Evolutionary conservation across 2,888 invertebrate species (phyloP).

Genomic region (Drosophila testacea): DNA sequence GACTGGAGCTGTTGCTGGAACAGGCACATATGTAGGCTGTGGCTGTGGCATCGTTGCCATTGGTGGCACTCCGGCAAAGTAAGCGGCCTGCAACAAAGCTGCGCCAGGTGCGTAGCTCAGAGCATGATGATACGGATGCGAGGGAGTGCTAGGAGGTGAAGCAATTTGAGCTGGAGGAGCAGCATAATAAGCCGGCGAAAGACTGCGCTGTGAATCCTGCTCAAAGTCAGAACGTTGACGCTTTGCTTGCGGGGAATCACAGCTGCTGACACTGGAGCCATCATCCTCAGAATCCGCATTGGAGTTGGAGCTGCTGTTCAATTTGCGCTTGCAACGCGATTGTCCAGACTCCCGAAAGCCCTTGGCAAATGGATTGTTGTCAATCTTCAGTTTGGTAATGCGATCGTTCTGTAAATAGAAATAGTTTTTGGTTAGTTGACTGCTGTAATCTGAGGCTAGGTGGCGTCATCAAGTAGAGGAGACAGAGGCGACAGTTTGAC

Average conservation of each 20-base stretch:
- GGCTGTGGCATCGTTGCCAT: conserved; percentile 39
- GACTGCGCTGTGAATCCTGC: conserved; percentile 73
- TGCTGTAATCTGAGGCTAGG: conserved; percentile 52
- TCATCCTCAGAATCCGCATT: conserved; percentile 75
- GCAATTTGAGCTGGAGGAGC: conserved; percentile 1
- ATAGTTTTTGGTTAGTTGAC: conserved; percentile 25
- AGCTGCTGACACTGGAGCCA: conserved; percentile 79
- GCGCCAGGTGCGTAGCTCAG: conserved; percentile 37
- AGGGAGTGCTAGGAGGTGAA: background rate
- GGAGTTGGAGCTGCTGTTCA: conserved; percentile 81
- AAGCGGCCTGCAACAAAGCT: conserved; percentile 62
- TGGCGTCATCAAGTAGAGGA: conserved; percentile 56
- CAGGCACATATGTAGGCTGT: conserved; percentile 25
- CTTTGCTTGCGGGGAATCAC: conserved; percentile 74
- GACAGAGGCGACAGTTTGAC: conserved; percentile 10
- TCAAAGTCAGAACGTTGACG: conserved; percentile 82
- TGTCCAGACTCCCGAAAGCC: conserved; percentile 95
- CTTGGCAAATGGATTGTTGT: conserved; percentile 97
- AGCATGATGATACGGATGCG: conserved; percentile 26
- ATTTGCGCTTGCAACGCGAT: conserved; percentile 90
- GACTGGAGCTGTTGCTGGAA: conserved; percentile 32
- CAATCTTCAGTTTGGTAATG: conserved; percentile 95
- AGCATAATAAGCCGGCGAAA: conserved; percentile 62
- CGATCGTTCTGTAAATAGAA: conserved; percentile 89
- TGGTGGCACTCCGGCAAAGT: conserved; percentile 62